Conservation (phyloP, 2,113 vertebrate genomes). For the Hemichromis elongatus region DNA sequence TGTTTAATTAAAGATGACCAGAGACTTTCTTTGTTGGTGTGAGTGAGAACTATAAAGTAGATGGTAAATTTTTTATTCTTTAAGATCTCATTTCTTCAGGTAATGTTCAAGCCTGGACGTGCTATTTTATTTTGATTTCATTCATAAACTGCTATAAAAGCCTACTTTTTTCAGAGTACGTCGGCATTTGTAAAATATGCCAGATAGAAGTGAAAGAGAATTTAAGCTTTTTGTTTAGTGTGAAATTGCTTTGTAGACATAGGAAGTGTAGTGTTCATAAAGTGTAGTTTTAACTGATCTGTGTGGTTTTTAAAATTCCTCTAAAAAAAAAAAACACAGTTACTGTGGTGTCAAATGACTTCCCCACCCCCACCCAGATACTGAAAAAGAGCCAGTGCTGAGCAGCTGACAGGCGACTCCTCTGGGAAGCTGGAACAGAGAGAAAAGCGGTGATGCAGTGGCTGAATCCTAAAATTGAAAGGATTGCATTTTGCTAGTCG, state of each 20-base stretch:
- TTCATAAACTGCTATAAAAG: not conserved
- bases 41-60: not conserved
- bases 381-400: conserved; percentile 5
- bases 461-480: conserved; percentile 29
- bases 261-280: not conserved
- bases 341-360: not conserved
- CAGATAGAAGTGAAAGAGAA: not conserved
- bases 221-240: not conserved
- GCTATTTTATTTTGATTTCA: not conserved
- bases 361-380: not conserved
- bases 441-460: conserved; percentile 23
- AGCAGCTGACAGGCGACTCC: conserved; percentile 29
- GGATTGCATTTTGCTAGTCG: not conserved
- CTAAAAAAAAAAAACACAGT: not conserved
- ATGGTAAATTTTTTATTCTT: not conserved
- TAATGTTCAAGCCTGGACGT: not conserved
- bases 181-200: too few species aligned
- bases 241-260: not conserved
- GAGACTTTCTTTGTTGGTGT: not conserved
- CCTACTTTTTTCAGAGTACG: not conserved
- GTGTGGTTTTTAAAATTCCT: not conserved
- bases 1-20: not conserved
- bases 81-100: not conserved
- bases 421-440: conserved; percentile 4
- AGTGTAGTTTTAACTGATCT: not conserved